Evolutionary conservation across 2,113 vertebrate genomes (phyloP).

Genomic region (Ia io): DNA sequence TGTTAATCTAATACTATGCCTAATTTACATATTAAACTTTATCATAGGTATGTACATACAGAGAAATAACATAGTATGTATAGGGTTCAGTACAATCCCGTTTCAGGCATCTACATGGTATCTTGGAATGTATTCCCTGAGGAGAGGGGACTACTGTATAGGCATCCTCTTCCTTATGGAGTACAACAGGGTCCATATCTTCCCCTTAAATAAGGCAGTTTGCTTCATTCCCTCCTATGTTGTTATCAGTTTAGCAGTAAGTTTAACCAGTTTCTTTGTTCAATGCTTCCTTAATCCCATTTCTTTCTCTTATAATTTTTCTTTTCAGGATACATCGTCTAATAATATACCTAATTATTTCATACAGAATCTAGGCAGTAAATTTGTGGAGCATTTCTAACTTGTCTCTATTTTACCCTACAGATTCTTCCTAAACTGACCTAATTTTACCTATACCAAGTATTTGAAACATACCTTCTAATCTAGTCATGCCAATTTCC

Average conservation of each 20-base stretch:
- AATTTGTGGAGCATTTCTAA: not conserved
- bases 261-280: not conserved
- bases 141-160: not conserved
- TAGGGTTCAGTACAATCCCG: not conserved
- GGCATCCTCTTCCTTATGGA: not conserved
- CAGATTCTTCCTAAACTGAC: not conserved
- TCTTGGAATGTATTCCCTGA: not conserved
- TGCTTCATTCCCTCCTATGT: not conserved
- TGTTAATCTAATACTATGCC: not conserved
- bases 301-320: conserved; percentile 4
- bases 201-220: not conserved
- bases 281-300: not conserved
- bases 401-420: not conserved
- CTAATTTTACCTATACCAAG: not conserved
- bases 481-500: not conserved
- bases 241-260: not conserved
- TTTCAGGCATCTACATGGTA: not conserved
- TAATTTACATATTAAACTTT: not conserved
- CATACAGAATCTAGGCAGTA: not conserved
- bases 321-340: not conserved
- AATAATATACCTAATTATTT: not conserved
- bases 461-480: not conserved
- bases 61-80: not conserved
- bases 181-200: too few species aligned
- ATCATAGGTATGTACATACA: not conserved